These are phyloP conservation scores for Tinamus guttatus DNA, from an alignment of 2,113 vertebrate species.

Conservation along the genomic window DNA sequence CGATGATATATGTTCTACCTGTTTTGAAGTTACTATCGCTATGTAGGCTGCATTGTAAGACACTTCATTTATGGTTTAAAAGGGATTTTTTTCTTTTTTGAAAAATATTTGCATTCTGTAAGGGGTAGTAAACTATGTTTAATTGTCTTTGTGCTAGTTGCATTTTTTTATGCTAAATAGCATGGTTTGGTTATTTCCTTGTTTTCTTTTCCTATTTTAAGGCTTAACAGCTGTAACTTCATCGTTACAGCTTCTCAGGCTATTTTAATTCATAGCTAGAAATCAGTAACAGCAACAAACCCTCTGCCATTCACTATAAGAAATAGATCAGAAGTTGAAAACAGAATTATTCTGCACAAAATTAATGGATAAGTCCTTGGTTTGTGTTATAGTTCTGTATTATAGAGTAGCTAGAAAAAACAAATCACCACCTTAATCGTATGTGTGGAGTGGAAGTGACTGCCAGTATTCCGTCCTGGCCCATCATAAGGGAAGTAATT, in stretches of 20 bases:
- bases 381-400: neutral
- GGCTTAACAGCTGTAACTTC: neutral
- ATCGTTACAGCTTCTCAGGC: neutral
- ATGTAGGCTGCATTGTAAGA: neutral
- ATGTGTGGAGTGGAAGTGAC: neutral
- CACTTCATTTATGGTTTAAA: constrained; percentile 21
- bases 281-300: neutral
- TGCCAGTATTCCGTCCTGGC: neutral
- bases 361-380: neutral
- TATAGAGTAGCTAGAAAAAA: neutral
- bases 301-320: neutral
- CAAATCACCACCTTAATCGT: neutral
- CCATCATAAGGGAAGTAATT: neutral
- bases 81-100: neutral
- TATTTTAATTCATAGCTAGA: neutral
- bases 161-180: neutral
- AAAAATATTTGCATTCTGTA: neutral
- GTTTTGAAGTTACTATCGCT: neutral
- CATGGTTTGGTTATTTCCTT: neutral
- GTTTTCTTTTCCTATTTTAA: neutral
- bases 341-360: neutral
- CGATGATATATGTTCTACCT: neutral
- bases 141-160: neutral
- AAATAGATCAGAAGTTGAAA: constrained; percentile 14
- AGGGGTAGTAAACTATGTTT: neutral